phyloP scores from a whole-genome alignment of 2,888 invertebrate genomes.

The Drosophila multiciliata region DNA sequence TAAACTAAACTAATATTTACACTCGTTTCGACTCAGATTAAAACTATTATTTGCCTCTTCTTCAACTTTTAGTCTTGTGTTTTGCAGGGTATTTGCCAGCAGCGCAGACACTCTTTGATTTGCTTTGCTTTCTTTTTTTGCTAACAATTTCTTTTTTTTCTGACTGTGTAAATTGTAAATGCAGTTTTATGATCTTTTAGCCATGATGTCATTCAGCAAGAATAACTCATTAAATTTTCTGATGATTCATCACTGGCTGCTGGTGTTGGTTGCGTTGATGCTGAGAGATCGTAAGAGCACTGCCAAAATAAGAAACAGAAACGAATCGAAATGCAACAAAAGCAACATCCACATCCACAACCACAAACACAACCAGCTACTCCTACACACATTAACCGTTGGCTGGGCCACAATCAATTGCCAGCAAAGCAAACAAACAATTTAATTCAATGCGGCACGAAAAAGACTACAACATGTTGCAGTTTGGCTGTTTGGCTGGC shows the following conservation, averaged over 20 bases:
- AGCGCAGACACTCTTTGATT: not conserved
- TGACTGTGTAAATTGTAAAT: not conserved
- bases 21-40: not conserved
- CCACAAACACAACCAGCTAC: slow-evolving; percentile 56
- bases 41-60: not conserved
- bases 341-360: slow-evolving; percentile 47
- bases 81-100: not conserved
- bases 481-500: slow-evolving; percentile 38
- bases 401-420: slow-evolving; percentile 80
- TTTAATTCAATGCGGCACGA: slow-evolving; percentile 83
- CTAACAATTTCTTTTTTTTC: not conserved
- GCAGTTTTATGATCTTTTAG: slow-evolving; percentile 14
- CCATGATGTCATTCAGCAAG: slow-evolving; percentile 70
- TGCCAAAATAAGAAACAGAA: slow-evolving; percentile 27
- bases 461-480: slow-evolving; percentile 68
- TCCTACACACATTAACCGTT: slow-evolving; percentile 69
- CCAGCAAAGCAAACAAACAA: slow-evolving; percentile 83
- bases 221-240: slow-evolving; percentile 72
- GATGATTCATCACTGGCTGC: slow-evolving; percentile 68
- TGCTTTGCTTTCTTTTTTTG: not conserved
- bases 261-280: slow-evolving; percentile 28
- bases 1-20: slow-evolving; percentile 13
- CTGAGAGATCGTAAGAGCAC: slow-evolving; percentile 38
- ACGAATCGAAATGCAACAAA: slow-evolving; percentile 39
- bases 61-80: slow-evolving; percentile 22